These are phyloP conservation scores for Syrphus vitripennis DNA, from an alignment of 2,888 invertebrate species.

Conservation along the genomic window DNA sequence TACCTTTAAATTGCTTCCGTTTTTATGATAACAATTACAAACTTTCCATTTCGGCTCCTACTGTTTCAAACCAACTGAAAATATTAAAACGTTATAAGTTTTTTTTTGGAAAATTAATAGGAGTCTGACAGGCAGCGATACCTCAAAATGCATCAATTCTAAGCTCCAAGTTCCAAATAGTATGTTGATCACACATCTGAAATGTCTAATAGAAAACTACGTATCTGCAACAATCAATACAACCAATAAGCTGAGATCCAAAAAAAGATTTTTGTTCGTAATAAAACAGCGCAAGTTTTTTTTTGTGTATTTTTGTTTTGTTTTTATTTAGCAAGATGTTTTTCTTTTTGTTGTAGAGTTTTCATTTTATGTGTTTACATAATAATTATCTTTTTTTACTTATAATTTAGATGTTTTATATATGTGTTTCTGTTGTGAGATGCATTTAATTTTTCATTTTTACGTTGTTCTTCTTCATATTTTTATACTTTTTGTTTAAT, in stretches of 20 bases:
- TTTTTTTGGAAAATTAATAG: no score
- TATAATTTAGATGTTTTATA: constrained; percentile 58
- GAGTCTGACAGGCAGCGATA: neutral
- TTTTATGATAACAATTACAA: no score
- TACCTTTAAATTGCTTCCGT: no score
- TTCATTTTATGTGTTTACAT: constrained; percentile 51
- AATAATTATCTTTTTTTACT: constrained; percentile 39
- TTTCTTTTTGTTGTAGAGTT: constrained; percentile 27
- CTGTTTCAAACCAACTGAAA: no score
- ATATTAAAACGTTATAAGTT: no score
- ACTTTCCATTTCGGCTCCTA: no score
- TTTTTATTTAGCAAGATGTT: constrained; percentile 61
- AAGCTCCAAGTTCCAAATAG: neutral
- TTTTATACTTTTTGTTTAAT: neutral
- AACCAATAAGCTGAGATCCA: neutral
- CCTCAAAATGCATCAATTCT: neutral
- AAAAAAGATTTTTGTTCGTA: neutral
- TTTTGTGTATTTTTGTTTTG: constrained; percentile 39
- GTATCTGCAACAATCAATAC: neutral
- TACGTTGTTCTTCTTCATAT: neutral
- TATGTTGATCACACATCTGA: neutral
- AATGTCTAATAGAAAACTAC: neutral
- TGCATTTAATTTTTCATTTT: constrained; percentile 12
- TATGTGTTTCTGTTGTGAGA: constrained; percentile 22
- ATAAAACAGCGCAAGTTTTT: constrained; percentile 44